Percentiles rank a stretch among this genome's conserved stretches.
Evolutionary conservation across 2,113 vertebrate genomes (phyloP).

Genomic region (Hyaena hyaena): DNA sequence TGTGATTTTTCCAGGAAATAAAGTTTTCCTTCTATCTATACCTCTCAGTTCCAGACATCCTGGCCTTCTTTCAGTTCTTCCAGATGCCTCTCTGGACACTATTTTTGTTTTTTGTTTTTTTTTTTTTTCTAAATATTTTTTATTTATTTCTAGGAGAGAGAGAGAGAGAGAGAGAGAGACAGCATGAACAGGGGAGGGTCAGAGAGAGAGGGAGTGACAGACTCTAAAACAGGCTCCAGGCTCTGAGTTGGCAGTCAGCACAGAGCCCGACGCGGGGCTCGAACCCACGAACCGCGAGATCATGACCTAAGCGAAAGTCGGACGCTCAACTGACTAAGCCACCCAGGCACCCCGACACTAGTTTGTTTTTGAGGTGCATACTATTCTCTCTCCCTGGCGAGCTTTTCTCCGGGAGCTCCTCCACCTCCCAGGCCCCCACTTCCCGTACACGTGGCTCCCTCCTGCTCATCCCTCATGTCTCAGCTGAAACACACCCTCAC

Average conservation of each 20-base stretch:
- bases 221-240: too few species aligned
- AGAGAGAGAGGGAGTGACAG: too few species aligned
- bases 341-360: not conserved
- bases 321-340: too few species aligned
- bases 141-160: too few species aligned
- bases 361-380: not conserved
- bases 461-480: not conserved
- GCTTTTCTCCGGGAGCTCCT: not conserved
- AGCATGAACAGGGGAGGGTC: too few species aligned
- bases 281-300: too few species aligned
- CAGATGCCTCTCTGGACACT: not conserved
- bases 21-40: conserved; percentile 50
- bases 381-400: conserved; percentile 13
- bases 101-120: too few species aligned
- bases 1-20: conserved; percentile 67
- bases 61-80: conserved; percentile 12
- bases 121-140: too few species aligned
- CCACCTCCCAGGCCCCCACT: not conserved
- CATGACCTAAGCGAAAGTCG: too few species aligned
- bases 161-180: too few species aligned
- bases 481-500: not conserved
- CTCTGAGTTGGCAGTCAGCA: too few species aligned
- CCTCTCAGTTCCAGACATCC: conserved; percentile 9
- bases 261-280: too few species aligned
- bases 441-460: fast-evolving